Base-by-base conservation (phyloP, 35 echinoderm and acorn worm genomes). In the Apostichopus californicus region DNA sequence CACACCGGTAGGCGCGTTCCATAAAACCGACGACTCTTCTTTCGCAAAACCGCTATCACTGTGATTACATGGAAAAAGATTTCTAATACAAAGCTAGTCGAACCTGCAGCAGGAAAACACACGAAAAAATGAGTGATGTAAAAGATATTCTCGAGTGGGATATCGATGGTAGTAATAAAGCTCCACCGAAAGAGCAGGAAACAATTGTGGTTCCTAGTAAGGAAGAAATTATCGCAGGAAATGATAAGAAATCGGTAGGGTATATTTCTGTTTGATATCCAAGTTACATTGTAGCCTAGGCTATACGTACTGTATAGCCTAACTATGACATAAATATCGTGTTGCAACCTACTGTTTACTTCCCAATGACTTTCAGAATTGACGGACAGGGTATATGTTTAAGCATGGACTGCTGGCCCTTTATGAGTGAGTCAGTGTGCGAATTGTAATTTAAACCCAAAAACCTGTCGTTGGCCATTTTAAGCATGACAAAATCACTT, bases 91-190 rank as follows among this genome's bases (percentile, higher is more conserved):
- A 12, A 61, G 58, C 7, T 5, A 61, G 34, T 46, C 34, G 34
- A 46, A 46, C 34, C 34, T 46, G 34, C 34, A 3, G 34, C 34
- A 3, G 34, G 34, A 46, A 75, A 75, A 75, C 71, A 18, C n/a
- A 8, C 34, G 3, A 20, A 20, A 92, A 81, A 53, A 96, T 94
- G 90, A 86, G 90, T 63, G 95, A 96, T 78, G 95, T 94, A 9
- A 86, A 93, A 84, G 95, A 96, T 86, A 96, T 96, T 84, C 90
- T 96, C 72, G 95, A 96, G 73, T 96, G 95, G 95, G 91, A 96
- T 90, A 90, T 96, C 63, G 95, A 96, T 78, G 87, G 82, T 0
- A 86, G 61, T 23, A 88, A 77, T 17, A 65, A 87, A 7, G 80
- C 95, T 56, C 83, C 93, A 94, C 77, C 84, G 71, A 91, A 86